These are phyloP conservation scores for Eulemur albifrons DNA, from an alignment of 2,797 vertebrate genomes.

Conservation along the genomic window DNA sequence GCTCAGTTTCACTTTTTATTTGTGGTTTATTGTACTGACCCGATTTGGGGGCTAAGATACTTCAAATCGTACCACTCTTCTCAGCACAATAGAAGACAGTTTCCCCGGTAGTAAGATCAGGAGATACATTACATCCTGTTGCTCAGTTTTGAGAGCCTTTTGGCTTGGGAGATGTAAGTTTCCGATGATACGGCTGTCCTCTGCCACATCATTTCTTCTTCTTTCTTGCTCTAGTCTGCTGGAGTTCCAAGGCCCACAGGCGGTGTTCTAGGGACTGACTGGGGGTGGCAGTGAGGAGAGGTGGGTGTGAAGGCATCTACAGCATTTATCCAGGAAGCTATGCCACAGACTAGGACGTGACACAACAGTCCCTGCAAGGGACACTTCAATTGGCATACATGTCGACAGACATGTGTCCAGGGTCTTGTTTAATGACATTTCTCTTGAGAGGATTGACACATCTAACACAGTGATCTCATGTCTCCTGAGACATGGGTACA, in stretches of 20 bases:
- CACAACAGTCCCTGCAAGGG: background rate
- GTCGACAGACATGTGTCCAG: fast-evolving
- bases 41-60: background rate
- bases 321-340: background rate
- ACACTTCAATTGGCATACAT: fast-evolving
- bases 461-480: background rate
- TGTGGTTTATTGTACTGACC: background rate
- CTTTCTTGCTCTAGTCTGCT: background rate
- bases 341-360: background rate
- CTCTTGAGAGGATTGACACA: background rate
- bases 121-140: background rate
- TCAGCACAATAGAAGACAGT: slow-evolving; percentile 9
- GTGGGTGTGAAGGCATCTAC: fast-evolving
- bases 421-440: background rate
- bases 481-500: background rate
- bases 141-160: background rate
- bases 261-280: background rate
- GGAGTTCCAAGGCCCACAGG: background rate
- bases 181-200: background rate
- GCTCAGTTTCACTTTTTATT: background rate
- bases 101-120: background rate
- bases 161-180: background rate
- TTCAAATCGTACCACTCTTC: background rate
- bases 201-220: background rate
- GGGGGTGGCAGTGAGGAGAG: background rate